A percentile compares a stretch with the other conserved stretches of the same genome.
Conservation (phyloP, 2,797 vertebrate species). For the Champsocephalus esox region DNA sequence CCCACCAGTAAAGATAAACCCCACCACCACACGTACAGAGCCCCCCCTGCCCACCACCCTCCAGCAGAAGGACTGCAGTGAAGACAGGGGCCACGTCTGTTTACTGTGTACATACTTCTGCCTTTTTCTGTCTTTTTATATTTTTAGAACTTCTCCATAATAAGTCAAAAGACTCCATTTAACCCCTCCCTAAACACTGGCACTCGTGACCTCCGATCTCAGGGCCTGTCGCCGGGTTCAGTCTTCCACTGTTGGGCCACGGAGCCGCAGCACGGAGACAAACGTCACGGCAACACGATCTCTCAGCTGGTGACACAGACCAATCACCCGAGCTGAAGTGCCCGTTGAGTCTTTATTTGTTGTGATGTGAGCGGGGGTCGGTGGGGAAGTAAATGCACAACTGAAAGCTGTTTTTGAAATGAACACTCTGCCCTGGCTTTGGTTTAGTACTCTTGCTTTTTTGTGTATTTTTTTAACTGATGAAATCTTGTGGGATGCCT, state of each 20-base stretch:
- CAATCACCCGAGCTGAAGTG: constrained; percentile 43
- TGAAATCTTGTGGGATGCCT: constrained; percentile 41
- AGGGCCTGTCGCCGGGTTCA: background rate
- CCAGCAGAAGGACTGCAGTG: constrained; percentile 13
- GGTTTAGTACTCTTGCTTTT: constrained; percentile 37
- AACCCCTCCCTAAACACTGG: constrained; percentile 20
- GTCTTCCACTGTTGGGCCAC: constrained; percentile 6
- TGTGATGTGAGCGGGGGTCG: background rate
- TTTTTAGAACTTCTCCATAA: constrained; percentile 37
- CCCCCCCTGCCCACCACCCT: constrained; percentile 2
- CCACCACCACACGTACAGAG: background rate
- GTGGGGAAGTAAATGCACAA: constrained; percentile 43
- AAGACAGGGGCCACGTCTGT: constrained; percentile 11
- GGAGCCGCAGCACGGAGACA: constrained; percentile 2
- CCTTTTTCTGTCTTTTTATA: constrained; percentile 6
- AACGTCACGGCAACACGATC: constrained; percentile 15
- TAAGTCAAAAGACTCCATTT: constrained; percentile 20
- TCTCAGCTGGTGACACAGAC: constrained; percentile 39
- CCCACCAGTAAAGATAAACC: constrained; percentile 23
- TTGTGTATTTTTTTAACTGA: constrained; percentile 31
- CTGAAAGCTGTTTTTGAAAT: constrained; percentile 20
- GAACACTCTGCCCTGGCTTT: constrained; percentile 51
- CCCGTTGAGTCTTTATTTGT: background rate
- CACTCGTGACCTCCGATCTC: background rate
- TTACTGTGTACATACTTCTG: constrained; percentile 49